Percentiles rank a stretch among this genome's conserved stretches.
Evolutionary conservation across 1,140 invertebrate genomes (phyloP).

Genomic region (Reticulitermes speratus): DNA sequence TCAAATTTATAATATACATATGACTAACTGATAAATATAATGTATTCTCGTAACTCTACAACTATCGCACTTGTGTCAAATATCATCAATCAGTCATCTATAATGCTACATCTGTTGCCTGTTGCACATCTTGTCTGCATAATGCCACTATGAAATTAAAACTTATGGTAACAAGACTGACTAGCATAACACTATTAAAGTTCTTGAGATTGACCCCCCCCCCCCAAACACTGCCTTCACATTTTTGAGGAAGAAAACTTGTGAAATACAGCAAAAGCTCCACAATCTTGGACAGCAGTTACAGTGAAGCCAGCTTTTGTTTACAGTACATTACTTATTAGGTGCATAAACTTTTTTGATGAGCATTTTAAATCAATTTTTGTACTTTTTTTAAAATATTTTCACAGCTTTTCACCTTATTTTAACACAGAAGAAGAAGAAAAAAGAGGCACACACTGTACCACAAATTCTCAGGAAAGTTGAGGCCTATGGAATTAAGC

Average conservation of each 20-base stretch:
- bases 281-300: not conserved
- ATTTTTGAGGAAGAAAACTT: no score
- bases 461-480: not conserved
- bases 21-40: not conserved
- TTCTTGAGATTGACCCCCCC: not conserved
- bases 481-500: conserved; percentile 10
- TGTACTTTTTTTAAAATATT: conserved; percentile 4
- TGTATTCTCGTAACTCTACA: not conserved
- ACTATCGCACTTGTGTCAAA: not conserved
- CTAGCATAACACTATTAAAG: conserved; percentile 13
- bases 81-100: not conserved
- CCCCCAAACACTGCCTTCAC: not conserved
- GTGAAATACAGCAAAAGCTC: not conserved
- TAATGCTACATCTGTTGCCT: not conserved
- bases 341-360: conserved; percentile 7
- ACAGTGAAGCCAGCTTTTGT: not conserved
- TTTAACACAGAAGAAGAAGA: not conserved
- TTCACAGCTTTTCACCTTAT: not conserved
- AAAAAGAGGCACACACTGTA: not conserved
- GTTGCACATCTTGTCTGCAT: not conserved
- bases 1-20: not conserved
- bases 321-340: not conserved
- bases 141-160: conserved; percentile 11
- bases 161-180: conserved; percentile 25
- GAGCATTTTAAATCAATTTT: not conserved